Evolutionary conservation across 2,797 vertebrate genomes (phyloP).

Genomic region (Prionace glauca): DNA sequence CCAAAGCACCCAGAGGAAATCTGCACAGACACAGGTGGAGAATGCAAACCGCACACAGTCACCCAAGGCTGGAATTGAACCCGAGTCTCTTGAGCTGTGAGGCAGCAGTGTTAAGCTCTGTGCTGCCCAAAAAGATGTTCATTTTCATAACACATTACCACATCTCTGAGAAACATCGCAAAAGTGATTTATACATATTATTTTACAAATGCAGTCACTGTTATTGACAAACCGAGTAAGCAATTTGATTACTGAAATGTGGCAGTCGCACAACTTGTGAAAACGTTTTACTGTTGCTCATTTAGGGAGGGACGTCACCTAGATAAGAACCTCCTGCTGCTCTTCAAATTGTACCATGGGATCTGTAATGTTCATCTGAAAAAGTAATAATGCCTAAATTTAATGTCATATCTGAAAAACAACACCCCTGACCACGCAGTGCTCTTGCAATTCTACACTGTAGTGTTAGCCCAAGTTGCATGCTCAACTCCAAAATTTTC

Average conservation of each 20-base stretch:
- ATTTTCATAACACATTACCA: background rate
- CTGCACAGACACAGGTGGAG: too few relatives aligned
- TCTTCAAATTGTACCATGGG: background rate
- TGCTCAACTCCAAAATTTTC: background rate
- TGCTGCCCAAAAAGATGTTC: background rate
- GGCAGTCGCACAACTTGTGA: background rate
- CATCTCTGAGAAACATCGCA: background rate
- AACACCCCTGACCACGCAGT: background rate
- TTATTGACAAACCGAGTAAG: background rate
- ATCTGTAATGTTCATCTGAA: background rate
- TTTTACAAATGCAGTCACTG: background rate
- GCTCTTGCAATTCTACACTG: background rate
- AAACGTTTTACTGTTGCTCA: background rate
- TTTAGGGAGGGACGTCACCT: background rate
- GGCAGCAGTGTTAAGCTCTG: too few relatives aligned
- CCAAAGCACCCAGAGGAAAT: too few relatives aligned
- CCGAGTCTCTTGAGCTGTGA: background rate
- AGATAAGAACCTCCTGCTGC: background rate
- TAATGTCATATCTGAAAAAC: background rate
- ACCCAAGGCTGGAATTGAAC: too few relatives aligned
- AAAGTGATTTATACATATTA: background rate
- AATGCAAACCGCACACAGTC: too few relatives aligned
- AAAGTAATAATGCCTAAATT: background rate
- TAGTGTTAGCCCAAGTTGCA: background rate
- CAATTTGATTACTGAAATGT: background rate